Percentiles rank a stretch among this genome's conserved stretches.
phyloP scores from a whole-genome alignment of 2,797 vertebrate genomes.

The Sylvia borin region DNA sequence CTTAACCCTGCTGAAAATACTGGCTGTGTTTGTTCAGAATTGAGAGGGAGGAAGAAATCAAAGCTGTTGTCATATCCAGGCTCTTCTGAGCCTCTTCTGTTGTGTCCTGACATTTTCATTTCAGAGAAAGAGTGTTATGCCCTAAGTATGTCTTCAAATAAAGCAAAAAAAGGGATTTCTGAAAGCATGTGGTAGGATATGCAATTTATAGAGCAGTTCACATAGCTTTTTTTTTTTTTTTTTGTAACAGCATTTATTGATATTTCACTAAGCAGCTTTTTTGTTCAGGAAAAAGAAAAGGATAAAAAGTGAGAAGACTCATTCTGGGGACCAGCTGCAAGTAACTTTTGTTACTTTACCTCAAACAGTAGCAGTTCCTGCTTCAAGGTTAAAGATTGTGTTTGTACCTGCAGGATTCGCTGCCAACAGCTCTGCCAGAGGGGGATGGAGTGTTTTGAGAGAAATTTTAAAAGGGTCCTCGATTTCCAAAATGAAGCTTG shows the following conservation, averaged over 20 bases:
- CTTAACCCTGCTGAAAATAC: constrained; percentile 4
- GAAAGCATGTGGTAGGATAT: background rate
- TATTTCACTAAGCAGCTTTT: background rate
- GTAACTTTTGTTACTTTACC: background rate
- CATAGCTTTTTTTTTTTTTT: background rate
- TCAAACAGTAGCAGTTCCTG: background rate
- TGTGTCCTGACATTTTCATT: background rate
- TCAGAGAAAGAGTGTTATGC: background rate
- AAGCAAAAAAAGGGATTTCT: background rate
- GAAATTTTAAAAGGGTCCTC: background rate
- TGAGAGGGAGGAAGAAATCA: background rate
- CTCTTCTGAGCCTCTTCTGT: background rate
- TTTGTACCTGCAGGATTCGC: background rate
- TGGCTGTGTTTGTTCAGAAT: background rate
- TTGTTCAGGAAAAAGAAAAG: background rate
- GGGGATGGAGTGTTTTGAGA: background rate
- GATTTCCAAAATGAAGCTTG: background rate
- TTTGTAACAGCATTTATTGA: background rate
- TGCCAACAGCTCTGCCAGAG: background rate
- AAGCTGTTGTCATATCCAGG: background rate
- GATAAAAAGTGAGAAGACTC: background rate
- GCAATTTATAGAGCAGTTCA: background rate
- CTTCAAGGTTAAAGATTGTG: background rate
- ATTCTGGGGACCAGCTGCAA: background rate
- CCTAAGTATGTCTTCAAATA: background rate